A percentile compares a stretch with the other conserved stretches of the same genome.
Evolutionary conservation across 2,888 invertebrate species (phyloP).

Genomic region (Galeruca laticollis): DNA sequence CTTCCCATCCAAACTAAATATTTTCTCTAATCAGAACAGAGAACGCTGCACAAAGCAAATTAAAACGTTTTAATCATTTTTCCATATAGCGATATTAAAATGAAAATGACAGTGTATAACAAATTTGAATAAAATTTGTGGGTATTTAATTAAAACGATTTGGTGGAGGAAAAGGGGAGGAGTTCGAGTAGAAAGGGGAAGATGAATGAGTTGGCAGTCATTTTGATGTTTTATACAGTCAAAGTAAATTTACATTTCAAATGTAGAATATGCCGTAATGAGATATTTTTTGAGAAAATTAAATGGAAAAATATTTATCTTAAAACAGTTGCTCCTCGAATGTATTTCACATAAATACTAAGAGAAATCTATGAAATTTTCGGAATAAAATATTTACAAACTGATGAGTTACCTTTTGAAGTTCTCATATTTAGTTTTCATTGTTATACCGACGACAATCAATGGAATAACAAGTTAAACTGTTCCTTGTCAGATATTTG

Average conservation of each 20-base stretch:
- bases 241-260: slow-evolving; percentile 24
- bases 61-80: slow-evolving; percentile 36
- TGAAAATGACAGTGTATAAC: slow-evolving; percentile 44
- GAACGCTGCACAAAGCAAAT: slow-evolving; percentile 27
- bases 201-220: slow-evolving; percentile 23
- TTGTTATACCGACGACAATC: no score
- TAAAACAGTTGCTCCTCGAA: neutral
- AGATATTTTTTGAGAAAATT: slow-evolving; percentile 10
- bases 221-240: slow-evolving; percentile 30
- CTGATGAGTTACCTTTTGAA: no score
- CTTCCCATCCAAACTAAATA: neutral
- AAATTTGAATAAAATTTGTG: slow-evolving; percentile 42
- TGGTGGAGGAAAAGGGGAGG: slow-evolving; percentile 2
- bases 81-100: slow-evolving; percentile 39
- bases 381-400: no score
- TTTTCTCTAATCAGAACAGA: slow-evolving; percentile 18
- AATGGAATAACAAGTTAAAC: no score
- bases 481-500: no score
- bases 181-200: slow-evolving; percentile 5
- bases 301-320: slow-evolving; percentile 7
- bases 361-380: neutral
- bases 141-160: slow-evolving; percentile 37
- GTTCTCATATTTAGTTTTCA: no score
- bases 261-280: slow-evolving; percentile 17
- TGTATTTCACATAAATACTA: neutral